These are phyloP conservation scores for Drosophila ercepeae DNA, from an alignment of 1,140 invertebrate species.

Conservation along the genomic window DNA sequence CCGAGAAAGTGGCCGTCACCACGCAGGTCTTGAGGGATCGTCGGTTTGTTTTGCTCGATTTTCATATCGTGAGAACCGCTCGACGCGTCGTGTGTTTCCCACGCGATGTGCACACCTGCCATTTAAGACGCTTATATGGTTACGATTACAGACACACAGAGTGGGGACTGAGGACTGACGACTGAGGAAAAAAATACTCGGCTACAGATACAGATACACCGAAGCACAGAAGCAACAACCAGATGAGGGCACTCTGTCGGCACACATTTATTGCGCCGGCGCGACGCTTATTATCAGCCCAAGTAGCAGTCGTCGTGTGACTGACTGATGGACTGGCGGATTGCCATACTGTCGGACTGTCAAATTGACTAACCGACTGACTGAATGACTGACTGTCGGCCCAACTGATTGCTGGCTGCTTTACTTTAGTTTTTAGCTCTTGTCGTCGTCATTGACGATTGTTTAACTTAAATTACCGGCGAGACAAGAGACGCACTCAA, in stretches of 20 bases:
- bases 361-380: constrained; percentile 21
- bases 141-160: constrained; percentile 71
- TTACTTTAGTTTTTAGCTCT: constrained; percentile 78
- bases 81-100: constrained; percentile 83
- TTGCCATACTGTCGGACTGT: constrained; percentile 3
- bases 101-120: constrained; percentile 84
- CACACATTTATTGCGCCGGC: constrained; percentile 81
- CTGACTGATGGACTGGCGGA: constrained; percentile 39
- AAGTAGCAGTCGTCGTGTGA: constrained; percentile 65
- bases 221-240: constrained; percentile 42
- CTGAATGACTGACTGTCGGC: constrained; percentile 1
- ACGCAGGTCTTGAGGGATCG: constrained; percentile 31
- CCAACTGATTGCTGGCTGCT: constrained; percentile 65
- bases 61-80: constrained; percentile 83
- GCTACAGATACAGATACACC: constrained; percentile 15
- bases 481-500: constrained; percentile 47
- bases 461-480: constrained; percentile 59
- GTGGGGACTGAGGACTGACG: not conserved
- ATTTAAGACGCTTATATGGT: constrained; percentile 83
- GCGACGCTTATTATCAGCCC: constrained; percentile 75
- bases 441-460: constrained; percentile 71
- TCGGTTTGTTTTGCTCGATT: constrained; percentile 68
- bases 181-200: not conserved
- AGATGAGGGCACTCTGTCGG: constrained; percentile 70
- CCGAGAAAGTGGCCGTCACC: constrained; percentile 48